Percentiles rank a stretch among this genome's conserved stretches.
Evolutionary conservation across 2,888 invertebrate species (phyloP).

Genomic region (Sphaeridia pumilis): DNA sequence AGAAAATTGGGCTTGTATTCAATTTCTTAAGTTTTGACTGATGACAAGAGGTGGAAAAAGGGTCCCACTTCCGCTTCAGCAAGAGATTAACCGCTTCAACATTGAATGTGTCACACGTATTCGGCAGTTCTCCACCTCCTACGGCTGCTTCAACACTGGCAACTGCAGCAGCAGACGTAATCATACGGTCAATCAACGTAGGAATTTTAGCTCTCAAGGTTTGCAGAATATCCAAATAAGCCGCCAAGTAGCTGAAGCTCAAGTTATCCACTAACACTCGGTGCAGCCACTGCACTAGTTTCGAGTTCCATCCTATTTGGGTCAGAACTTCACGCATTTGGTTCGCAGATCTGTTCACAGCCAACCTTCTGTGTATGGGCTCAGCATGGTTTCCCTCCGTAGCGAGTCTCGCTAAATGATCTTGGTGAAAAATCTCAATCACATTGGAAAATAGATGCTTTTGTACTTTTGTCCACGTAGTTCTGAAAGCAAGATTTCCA

Average conservation of each 20-base stretch:
- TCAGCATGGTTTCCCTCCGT: slow-evolving; percentile 51
- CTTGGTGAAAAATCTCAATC: slow-evolving; percentile 53
- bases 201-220: slow-evolving; percentile 57
- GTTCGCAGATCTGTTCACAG: slow-evolving; percentile 58
- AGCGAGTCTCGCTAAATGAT: slow-evolving; percentile 53
- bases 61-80: slow-evolving; percentile 62
- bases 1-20: slow-evolving; percentile 55
- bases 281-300: slow-evolving; percentile 66
- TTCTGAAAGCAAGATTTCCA: slow-evolving; percentile 42
- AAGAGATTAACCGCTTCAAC: slow-evolving; percentile 55
- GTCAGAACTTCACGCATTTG: slow-evolving; percentile 56
- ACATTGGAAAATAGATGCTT: slow-evolving; percentile 54
- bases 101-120: slow-evolving; percentile 36
- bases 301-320: slow-evolving; percentile 58
- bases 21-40: slow-evolving; percentile 56
- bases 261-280: slow-evolving; percentile 55
- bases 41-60: slow-evolving; percentile 48
- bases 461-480: slow-evolving; percentile 54
- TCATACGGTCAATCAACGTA: slow-evolving; percentile 58
- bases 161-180: slow-evolving; percentile 31
- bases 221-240: slow-evolving; percentile 64
- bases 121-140: too few species aligned
- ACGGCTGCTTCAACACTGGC: too few species aligned
- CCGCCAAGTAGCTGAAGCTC: slow-evolving; percentile 53
- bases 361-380: slow-evolving; percentile 53